Conservation (phyloP, 2,888 invertebrate species). For the Liposcelis brunnea region DNA sequence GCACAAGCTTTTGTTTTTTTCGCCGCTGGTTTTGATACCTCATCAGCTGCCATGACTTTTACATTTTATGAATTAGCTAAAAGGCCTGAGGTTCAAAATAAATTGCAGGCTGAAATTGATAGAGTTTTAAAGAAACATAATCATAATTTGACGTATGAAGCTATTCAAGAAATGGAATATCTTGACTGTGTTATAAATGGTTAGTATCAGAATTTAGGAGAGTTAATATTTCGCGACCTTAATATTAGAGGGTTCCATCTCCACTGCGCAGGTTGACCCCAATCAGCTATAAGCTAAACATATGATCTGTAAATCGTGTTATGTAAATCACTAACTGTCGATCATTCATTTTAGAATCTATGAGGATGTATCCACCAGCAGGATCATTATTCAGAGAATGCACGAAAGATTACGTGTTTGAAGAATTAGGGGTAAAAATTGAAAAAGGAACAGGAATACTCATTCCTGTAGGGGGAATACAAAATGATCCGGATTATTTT, state of each 20-base stretch:
- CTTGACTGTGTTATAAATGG: conserved; percentile 28
- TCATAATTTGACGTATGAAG: conserved; percentile 25
- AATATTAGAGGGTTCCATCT: too few species aligned
- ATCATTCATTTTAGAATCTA: conserved; percentile 29
- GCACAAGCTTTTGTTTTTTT: conserved; percentile 31
- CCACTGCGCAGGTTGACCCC: too few species aligned
- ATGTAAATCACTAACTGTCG: background rate
- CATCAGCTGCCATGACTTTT: conserved; percentile 30
- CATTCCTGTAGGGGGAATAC: conserved; percentile 38
- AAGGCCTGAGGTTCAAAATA: conserved; percentile 27
- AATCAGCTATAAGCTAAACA: too few species aligned
- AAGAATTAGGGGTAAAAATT: conserved; percentile 14
- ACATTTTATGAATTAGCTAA: conserved; percentile 29
- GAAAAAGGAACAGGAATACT: conserved; percentile 26
- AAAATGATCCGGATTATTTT: conserved; percentile 39
- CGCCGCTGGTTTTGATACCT: conserved; percentile 33
- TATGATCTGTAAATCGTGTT: too few species aligned
- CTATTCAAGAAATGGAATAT: conserved; percentile 29
- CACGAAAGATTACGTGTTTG: conserved; percentile 21
- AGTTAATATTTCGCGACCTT: too few species aligned
- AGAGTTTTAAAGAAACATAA: conserved; percentile 22
- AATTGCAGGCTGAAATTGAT: conserved; percentile 26
- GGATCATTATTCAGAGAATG: conserved; percentile 24
- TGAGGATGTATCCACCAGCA: conserved; percentile 26
- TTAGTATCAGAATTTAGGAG: conserved; percentile 17